A percentile compares a stretch with the other conserved stretches of the same genome.
Conservation (phyloP, 2,113 vertebrate genomes). For the Microtus oregoni region DNA sequence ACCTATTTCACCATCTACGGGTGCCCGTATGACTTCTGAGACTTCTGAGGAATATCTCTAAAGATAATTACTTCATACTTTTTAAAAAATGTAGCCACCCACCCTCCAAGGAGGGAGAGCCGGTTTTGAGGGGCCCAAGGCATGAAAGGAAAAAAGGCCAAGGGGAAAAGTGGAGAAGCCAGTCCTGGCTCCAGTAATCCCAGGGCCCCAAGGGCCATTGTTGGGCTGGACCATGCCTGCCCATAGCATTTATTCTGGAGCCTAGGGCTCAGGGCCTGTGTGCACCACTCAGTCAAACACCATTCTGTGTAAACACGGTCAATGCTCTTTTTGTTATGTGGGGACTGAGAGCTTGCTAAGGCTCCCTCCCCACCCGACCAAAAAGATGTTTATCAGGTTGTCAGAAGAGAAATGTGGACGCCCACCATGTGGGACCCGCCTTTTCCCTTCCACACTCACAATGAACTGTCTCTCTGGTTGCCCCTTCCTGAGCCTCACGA, state of each 20-base stretch:
- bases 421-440: background rate
- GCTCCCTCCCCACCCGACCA: slow-evolving; percentile 72
- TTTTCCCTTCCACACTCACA: slow-evolving; percentile 63
- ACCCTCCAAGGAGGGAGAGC: background rate
- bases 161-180: background rate
- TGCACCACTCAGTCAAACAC: background rate
- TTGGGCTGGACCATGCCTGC: background rate
- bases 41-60: background rate
- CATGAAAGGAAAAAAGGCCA: background rate
- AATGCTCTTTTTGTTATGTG: slow-evolving; percentile 69
- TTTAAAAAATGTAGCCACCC: background rate
- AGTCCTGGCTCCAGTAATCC: background rate
- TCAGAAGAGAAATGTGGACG: slow-evolving; percentile 64
- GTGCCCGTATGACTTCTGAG: background rate
- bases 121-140: background rate
- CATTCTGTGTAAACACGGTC: background rate
- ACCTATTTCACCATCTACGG: background rate
- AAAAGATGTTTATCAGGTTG: slow-evolving; percentile 72
- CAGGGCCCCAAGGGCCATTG: background rate
- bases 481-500: background rate
- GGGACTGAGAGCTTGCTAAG: slow-evolving; percentile 72
- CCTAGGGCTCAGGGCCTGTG: background rate
- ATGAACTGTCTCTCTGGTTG: background rate
- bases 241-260: slow-evolving; percentile 3
- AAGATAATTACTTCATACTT: background rate